phyloP scores from a whole-genome alignment of 2,888 invertebrate species.

The Leucozona laternaria region DNA sequence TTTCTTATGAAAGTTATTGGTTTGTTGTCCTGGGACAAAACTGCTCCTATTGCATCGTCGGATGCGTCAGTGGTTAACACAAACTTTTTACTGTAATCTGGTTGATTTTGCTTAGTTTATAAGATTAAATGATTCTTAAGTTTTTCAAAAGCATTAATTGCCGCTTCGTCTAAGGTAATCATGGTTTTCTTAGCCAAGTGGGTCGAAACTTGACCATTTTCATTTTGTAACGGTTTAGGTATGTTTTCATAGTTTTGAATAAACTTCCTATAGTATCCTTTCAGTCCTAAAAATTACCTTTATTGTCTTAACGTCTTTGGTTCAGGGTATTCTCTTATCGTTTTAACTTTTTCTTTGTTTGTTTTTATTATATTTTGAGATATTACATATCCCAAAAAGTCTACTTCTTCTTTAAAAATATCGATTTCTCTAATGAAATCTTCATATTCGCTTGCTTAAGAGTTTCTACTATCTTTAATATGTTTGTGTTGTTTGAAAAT shows the following conservation, averaged over 20 bases:
- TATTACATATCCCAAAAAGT: constrained; percentile 13
- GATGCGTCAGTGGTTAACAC: too few species aligned
- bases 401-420: neutral
- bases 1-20: neutral
- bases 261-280: neutral
- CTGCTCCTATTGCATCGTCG: too few species aligned
- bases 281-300: neutral
- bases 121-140: too few species aligned
- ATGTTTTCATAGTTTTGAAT: neutral
- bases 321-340: too few species aligned
- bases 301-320: too few species aligned
- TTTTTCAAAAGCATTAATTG: too few species aligned
- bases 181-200: too few species aligned
- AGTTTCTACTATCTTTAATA: too few species aligned
- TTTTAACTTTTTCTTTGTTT: neutral
- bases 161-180: too few species aligned
- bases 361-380: constrained; percentile 4
- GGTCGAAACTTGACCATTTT: neutral
- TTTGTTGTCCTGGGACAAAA: too few species aligned
- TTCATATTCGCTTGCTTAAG: constrained; percentile 24
- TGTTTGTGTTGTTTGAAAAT: neutral
- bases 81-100: too few species aligned
- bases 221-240: constrained; percentile 63
- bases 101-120: too few species aligned
- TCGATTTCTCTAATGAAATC: constrained; percentile 14